Evolutionary conservation across 1,140 invertebrate genomes (phyloP), one percentile per base, ranked within the genome.

Genomic region (Nixonia krombeini): DNA sequence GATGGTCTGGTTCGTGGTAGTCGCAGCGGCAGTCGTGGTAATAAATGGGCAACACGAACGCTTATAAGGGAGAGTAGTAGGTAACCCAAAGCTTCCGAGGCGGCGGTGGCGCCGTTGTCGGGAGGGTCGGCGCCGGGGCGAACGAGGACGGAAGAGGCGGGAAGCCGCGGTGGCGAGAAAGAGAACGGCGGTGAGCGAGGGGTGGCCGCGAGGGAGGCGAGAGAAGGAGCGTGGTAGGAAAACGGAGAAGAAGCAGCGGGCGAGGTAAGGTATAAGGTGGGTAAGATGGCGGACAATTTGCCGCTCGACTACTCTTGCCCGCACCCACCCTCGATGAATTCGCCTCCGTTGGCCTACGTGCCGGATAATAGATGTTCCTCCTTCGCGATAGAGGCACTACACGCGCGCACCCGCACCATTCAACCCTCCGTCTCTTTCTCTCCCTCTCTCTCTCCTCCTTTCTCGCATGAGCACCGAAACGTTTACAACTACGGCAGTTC

Each of bases 241-340:
- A 33, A 58, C 33, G 42, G 52, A 49, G 31, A 64, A 42, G 65
- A 56, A 46, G 49, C 18, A 66, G 66, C 65, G 75, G 73, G 75
- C 72, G 73, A 79, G 73, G 72, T 80, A 80, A 81, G 79, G 80
- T 79, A 84, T 83, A 83, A 84, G 82, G 82, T 84, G 77, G 82
- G 74, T 85, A 85, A 85, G 82, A 85, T 85, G 83, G 83, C 83
- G 82, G 82, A 84, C 83, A 85, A 85, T 85, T 85, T 85, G 81
- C 83, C 82, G 81, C 81, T 85, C 82, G 82, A 85, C 83, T 85
- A 84, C 83, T 78, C 79, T 80, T 81, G 72, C 78, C 76, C 81
- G 76, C 78, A 81, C 76, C 73, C 73, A 78, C 79, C 75, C 75
- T 76, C 73, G 66, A 73, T 74, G 74, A 81, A 78, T 76, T 59